phyloP scores from a whole-genome alignment of 2,888 invertebrate species.

The Hesperia comma region DNA sequence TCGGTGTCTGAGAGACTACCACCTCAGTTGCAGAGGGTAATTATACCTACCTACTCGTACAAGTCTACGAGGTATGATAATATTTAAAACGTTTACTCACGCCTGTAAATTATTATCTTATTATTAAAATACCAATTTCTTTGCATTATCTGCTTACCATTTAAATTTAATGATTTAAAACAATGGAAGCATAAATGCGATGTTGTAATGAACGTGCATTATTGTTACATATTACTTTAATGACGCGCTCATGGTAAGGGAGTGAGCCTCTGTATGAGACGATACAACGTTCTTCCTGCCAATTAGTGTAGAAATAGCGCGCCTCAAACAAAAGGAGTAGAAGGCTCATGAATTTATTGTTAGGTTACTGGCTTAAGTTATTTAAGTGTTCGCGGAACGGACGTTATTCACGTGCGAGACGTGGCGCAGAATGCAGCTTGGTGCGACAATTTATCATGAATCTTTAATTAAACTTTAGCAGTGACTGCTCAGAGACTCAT shows the following conservation, averaged over 20 bases:
- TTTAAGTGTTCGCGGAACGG: conserved; percentile 75
- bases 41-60: no score
- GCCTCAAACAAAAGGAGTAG: conserved; percentile 69
- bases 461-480: conserved; percentile 83
- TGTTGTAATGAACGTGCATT: conserved; percentile 22
- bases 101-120: not conserved
- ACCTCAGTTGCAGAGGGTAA: no score
- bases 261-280: conserved; percentile 64
- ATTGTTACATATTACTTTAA: conserved; percentile 21
- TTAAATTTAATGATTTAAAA: not conserved
- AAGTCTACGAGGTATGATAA: no score
- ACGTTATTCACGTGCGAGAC: conserved; percentile 77
- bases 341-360: conserved; percentile 79
- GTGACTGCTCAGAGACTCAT: conserved; percentile 71
- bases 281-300: conserved; percentile 75
- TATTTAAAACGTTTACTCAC: no score
- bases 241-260: conserved; percentile 50
- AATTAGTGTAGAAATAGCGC: conserved; percentile 74
- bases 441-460: conserved; percentile 83
- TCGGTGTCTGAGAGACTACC: no score
- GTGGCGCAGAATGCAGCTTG: conserved; percentile 77
- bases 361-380: conserved; percentile 78
- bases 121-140: not conserved
- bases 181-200: conserved; percentile 5
- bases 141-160: not conserved